A percentile compares a stretch with the other conserved stretches of the same genome.
Evolutionary conservation across 2,797 vertebrate genomes (phyloP).

Genomic region (Cossypha heuglini): DNA sequence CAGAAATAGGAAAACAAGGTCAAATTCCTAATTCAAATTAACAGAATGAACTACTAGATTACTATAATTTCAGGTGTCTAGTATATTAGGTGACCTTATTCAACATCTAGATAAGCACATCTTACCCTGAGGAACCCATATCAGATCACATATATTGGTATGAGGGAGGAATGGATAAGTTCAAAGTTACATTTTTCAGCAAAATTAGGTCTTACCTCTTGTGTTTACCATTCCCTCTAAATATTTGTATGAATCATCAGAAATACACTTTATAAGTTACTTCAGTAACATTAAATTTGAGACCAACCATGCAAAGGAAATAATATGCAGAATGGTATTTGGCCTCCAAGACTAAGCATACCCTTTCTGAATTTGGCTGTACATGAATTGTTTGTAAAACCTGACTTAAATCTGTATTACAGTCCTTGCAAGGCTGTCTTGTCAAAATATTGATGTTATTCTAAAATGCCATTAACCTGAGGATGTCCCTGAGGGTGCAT

Average conservation of each 20-base stretch:
- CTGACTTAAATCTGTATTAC: not conserved
- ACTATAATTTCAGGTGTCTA: not conserved
- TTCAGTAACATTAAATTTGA: not conserved
- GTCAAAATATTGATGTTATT: not conserved
- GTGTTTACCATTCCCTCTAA: not conserved
- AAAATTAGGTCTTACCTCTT: not conserved
- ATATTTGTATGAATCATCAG: not conserved
- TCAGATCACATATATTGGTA: not conserved
- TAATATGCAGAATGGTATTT: rapidly evolving
- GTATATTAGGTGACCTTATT: not conserved
- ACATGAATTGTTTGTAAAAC: not conserved
- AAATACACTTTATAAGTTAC: not conserved
- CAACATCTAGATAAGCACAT: not conserved
- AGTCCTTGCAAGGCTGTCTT: not conserved
- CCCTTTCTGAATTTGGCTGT: not conserved
- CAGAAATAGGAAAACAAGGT: not conserved
- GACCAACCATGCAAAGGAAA: not conserved
- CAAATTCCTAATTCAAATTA: not conserved
- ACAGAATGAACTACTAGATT: not conserved
- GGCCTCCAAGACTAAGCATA: not conserved
- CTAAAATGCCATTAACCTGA: not conserved
- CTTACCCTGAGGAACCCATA: not conserved
- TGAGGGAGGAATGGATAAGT: not conserved
- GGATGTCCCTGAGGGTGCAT: not conserved
- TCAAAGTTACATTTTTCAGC: not conserved